These are phyloP conservation scores for Drosophila kurseongensis DNA, from an alignment of 1,140 invertebrate species.

Conservation along the genomic window DNA sequence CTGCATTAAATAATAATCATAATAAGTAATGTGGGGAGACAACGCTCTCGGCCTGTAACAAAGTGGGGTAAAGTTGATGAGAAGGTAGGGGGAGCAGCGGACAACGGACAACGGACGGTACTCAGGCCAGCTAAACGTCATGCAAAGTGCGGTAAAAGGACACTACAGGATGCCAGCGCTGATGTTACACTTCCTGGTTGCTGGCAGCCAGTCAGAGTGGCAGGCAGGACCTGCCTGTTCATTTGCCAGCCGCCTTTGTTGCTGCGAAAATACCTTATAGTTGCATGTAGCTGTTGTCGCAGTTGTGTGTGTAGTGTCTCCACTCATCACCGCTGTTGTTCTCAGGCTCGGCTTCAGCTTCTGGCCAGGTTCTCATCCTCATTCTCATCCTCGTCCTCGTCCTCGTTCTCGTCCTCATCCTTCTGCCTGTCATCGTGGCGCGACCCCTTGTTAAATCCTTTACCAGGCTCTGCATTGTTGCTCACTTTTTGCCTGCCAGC, in stretches of 20 bases:
- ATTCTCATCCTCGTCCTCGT: slow-evolving; percentile 1
- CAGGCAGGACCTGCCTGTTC: slow-evolving; percentile 56
- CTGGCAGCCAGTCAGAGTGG: slow-evolving; percentile 32
- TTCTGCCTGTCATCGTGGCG: slow-evolving; percentile 42
- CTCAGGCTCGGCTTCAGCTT: slow-evolving; percentile 23
- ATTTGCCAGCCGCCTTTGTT: slow-evolving; percentile 71
- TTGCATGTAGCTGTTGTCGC: slow-evolving; percentile 57
- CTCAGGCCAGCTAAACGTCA: slow-evolving; percentile 71
- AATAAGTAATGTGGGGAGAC: slow-evolving; percentile 76
- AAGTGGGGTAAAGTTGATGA: slow-evolving; percentile 31
- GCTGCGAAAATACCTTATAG: slow-evolving; percentile 60
- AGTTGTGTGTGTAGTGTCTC: slow-evolving; percentile 55
- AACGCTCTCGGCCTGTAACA: slow-evolving; percentile 50
- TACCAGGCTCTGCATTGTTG: slow-evolving; percentile 50
- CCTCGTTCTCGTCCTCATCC: slow-evolving; percentile 20
- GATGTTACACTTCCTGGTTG: slow-evolving; percentile 76
- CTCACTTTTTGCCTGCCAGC: slow-evolving; percentile 61
- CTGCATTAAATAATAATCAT: slow-evolving; percentile 82
- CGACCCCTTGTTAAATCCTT: slow-evolving; percentile 60
- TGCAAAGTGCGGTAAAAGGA: slow-evolving; percentile 77
- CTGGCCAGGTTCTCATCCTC: slow-evolving; percentile 18
- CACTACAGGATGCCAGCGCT: slow-evolving; percentile 79
- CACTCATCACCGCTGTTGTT: slow-evolving; percentile 58
- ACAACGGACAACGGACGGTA: slow-evolving; percentile 11
- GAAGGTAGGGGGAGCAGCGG: not conserved